phyloP scores from a whole-genome alignment of 64 coral and sea anemone genomes.

The Dendronephthya gigantea region DNA sequence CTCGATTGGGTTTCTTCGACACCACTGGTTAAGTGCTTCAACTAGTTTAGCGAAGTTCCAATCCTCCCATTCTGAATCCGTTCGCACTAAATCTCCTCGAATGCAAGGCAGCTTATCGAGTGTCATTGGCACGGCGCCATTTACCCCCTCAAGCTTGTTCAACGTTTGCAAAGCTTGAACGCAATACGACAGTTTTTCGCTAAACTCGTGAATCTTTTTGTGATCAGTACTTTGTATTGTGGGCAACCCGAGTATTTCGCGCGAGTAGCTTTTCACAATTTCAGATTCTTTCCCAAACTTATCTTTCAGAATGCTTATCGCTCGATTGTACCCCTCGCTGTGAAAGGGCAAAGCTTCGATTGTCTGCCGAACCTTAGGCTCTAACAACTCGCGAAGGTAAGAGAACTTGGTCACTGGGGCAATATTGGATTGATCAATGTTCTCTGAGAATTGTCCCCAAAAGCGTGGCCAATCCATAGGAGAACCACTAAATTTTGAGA shows the following conservation, averaged over 20 bases:
- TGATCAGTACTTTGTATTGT: background rate
- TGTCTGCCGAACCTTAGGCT: background rate
- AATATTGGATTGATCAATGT: constrained; percentile 5
- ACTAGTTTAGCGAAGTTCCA: background rate
- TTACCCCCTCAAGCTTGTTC: constrained; percentile 22
- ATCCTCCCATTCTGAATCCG: background rate
- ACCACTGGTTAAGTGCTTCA: constrained; percentile 15
- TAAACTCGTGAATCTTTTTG: constrained; percentile 20
- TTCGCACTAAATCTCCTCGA: constrained; percentile 16
- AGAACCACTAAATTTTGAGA: background rate
- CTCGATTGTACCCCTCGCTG: constrained; percentile 17
- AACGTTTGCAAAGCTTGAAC: constrained; percentile 20
- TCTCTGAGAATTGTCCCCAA: constrained; percentile 12
- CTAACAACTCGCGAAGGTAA: constrained; percentile 31
- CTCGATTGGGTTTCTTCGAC: constrained; percentile 18
- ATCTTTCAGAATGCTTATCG: constrained; percentile 17
- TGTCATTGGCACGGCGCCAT: constrained; percentile 7
- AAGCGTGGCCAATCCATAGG: background rate
- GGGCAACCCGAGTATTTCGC: constrained; percentile 25
- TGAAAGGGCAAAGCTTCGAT: constrained; percentile 1
- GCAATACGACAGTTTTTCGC: background rate
- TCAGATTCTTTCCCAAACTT: constrained; percentile 32
- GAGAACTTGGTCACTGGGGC: constrained; percentile 27
- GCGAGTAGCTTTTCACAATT: constrained; percentile 22
- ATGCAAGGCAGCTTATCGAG: constrained; percentile 16